Evolutionary conservation across 1,140 invertebrate genomes (phyloP).

Genomic region (Cryptotermes secundus): DNA sequence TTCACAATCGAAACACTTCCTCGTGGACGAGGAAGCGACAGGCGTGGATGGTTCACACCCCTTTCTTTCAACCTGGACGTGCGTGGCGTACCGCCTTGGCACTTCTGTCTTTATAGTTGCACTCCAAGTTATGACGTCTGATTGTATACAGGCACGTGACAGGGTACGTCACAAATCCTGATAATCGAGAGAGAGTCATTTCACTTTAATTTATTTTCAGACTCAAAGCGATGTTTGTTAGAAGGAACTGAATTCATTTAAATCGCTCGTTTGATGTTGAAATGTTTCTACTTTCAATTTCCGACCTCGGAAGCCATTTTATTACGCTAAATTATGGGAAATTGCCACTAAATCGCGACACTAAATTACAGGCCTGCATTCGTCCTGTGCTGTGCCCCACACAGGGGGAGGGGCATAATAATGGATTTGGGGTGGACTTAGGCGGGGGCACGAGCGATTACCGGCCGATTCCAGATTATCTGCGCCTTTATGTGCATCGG

Average conservation of each 20-base stretch:
- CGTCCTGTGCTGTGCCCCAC: neutral
- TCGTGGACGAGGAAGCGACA: too few species aligned
- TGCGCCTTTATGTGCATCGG: neutral
- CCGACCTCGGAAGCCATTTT: neutral
- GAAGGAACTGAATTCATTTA: neutral
- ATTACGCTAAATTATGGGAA: neutral
- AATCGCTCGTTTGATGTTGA: neutral
- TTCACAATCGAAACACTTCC: too few species aligned
- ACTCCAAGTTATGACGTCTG: too few species aligned
- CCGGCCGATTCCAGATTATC: neutral
- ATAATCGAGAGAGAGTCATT: neutral
- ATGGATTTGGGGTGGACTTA: too few species aligned
- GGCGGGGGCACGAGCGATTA: too few species aligned
- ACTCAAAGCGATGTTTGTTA: neutral
- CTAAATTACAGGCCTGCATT: neutral
- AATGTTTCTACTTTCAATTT: neutral
- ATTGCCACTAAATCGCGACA: neutral
- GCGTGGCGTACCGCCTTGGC: too few species aligned
- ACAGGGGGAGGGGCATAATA: too few species aligned
- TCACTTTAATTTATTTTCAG: neutral
- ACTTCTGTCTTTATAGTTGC: too few species aligned
- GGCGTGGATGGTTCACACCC: too few species aligned
- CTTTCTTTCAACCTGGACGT: too few species aligned
- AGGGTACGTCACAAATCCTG: too few species aligned
- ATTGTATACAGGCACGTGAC: too few species aligned